These are phyloP conservation scores for Bufo bufo DNA, from an alignment of 2,113 vertebrate species.

Conservation along the genomic window DNA sequence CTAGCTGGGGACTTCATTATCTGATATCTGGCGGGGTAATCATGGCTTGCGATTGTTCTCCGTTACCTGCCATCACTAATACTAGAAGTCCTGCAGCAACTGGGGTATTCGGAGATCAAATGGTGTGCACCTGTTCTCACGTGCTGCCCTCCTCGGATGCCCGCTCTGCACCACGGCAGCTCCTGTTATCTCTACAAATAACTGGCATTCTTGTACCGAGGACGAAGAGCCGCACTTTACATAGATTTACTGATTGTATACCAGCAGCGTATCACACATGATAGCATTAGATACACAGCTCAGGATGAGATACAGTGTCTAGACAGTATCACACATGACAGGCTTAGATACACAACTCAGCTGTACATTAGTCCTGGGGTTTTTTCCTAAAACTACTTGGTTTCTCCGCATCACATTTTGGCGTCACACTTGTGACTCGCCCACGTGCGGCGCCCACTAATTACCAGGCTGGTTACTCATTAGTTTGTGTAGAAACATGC, in stretches of 20 bases:
- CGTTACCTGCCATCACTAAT: background rate
- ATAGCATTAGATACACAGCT: background rate
- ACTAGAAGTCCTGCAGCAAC: background rate
- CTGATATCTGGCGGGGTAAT: background rate
- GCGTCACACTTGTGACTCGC: background rate
- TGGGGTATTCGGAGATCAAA: background rate
- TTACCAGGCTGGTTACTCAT: constrained; percentile 3
- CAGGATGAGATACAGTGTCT: background rate
- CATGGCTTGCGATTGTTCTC: background rate
- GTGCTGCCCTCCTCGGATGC: background rate
- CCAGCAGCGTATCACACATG: background rate
- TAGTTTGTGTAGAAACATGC: background rate
- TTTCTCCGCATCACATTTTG: background rate
- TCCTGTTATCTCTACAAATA: background rate
- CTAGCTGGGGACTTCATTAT: background rate
- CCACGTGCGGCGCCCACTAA: background rate
- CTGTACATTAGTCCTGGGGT: no score
- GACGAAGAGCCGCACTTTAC: background rate
- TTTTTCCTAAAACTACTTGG: no score
- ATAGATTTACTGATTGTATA: background rate
- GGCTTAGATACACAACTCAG: constrained; percentile 5
- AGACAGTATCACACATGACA: background rate
- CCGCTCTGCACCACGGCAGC: background rate
- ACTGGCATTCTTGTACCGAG: background rate
- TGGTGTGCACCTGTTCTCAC: background rate